phyloP scores from a whole-genome alignment of 2,113 vertebrate species.

The Microtus pennsylvanicus region DNA sequence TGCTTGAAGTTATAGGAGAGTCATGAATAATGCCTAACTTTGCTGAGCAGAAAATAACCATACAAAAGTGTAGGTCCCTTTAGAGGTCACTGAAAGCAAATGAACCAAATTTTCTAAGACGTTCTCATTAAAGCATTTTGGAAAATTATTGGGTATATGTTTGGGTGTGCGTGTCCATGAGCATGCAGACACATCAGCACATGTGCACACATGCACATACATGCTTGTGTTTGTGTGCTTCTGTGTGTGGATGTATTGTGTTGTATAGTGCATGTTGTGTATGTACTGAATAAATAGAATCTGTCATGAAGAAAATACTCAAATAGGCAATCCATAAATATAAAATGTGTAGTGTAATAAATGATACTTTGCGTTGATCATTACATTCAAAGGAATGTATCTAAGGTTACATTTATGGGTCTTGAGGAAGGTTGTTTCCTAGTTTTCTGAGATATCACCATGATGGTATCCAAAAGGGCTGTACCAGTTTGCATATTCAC shows the following conservation, averaged over 20 bases:
- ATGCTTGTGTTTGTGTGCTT: not conserved
- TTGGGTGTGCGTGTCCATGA: too few species aligned
- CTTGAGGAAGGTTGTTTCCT: too few species aligned
- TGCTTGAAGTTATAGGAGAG: too few species aligned
- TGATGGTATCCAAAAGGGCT: too few species aligned
- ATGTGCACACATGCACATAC: too few species aligned
- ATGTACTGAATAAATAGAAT: not conserved
- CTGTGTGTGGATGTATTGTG: not conserved
- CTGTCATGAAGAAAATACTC: not conserved
- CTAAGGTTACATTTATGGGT: not conserved
- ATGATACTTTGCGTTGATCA: not conserved
- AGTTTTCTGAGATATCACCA: too few species aligned
- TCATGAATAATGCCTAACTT: too few species aligned
- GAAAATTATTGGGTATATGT: not conserved
- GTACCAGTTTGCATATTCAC: too few species aligned
- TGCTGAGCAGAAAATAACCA: too few species aligned
- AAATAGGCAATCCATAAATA: not conserved
- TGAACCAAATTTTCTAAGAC: not conserved
- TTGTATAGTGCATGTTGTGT: too few species aligned
- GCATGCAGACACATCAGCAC: too few species aligned
- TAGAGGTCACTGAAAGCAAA: not conserved
- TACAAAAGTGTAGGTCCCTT: not conserved
- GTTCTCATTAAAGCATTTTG: not conserved
- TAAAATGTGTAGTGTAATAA: not conserved
- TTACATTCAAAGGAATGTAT: not conserved